A percentile compares a stretch with the other conserved stretches of the same genome.
Conservation (phyloP, 2,113 vertebrate genomes). For the Paedocypris sp. region DNA sequence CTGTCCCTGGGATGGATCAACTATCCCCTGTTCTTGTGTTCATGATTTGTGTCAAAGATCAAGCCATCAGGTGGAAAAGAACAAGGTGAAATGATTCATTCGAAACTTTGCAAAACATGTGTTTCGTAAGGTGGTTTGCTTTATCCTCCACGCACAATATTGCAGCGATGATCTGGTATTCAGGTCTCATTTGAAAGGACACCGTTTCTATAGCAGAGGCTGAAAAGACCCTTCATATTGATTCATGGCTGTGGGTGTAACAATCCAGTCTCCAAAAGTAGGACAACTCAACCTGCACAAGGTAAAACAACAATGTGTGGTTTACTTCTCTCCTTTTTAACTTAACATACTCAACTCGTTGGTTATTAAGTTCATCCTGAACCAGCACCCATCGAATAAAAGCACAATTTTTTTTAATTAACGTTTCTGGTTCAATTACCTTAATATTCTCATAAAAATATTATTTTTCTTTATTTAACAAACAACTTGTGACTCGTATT, state of each 20-base stretch:
- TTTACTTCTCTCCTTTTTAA: not conserved
- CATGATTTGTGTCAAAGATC: slow-evolving; percentile 36
- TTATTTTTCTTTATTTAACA: too few relatives aligned
- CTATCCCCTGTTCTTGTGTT: slow-evolving; percentile 46
- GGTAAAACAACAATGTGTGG: not conserved
- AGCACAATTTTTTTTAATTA: too few relatives aligned
- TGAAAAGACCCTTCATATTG: slow-evolving; percentile 16
- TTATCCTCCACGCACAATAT: slow-evolving; percentile 3
- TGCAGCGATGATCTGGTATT: not conserved
- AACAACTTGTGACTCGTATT: too few relatives aligned
- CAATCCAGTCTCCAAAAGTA: slow-evolving; percentile 7
- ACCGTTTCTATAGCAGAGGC: slow-evolving; percentile 11
- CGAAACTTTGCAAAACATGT: not conserved
- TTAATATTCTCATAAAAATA: too few relatives aligned
- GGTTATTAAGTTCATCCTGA: too few relatives aligned
- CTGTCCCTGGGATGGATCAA: slow-evolving; percentile 50
- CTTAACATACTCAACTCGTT: not conserved
- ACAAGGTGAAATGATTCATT: slow-evolving; percentile 29
- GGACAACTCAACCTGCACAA: slow-evolving; percentile 14
- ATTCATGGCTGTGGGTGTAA: slow-evolving; percentile 18
- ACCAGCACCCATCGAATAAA: too few relatives aligned
- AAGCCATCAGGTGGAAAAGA: slow-evolving; percentile 8
- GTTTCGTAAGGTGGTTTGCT: not conserved
- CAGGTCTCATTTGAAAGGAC: not conserved
- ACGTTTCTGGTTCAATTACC: too few relatives aligned